Conservation (phyloP, 2,888 invertebrate genomes). For the Heliconius sara region DNA sequence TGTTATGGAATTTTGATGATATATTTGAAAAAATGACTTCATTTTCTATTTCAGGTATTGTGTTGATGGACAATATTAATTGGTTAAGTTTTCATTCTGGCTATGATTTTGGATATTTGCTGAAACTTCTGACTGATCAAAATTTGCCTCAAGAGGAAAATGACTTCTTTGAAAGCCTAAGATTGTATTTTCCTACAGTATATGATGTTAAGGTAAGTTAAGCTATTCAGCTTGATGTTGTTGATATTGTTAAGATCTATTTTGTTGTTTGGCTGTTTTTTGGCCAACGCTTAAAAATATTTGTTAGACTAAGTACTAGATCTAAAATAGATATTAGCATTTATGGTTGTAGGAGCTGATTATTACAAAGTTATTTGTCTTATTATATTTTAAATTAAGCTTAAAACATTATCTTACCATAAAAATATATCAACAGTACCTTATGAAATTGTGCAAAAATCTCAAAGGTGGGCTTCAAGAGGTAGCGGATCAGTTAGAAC, state of each 20-base stretch:
- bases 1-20: no score
- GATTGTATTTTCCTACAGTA: slow-evolving; percentile 95
- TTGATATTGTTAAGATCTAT: neutral
- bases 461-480: slow-evolving; percentile 98
- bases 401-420: neutral
- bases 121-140: slow-evolving; percentile 94
- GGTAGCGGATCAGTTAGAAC: slow-evolving; percentile 94
- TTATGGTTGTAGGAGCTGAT: neutral
- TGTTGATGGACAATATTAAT: slow-evolving; percentile 95
- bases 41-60: slow-evolving; percentile 85
- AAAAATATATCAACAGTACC: slow-evolving; percentile 83
- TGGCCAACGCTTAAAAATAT: no score
- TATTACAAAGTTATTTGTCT: neutral
- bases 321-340: no score
- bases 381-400: neutral
- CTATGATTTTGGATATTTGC: slow-evolving; percentile 97
- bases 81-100: slow-evolving; percentile 99
- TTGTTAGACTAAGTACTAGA: no score
- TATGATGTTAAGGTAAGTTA: slow-evolving; percentile 94
- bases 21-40: neutral
- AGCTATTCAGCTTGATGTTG: no score
- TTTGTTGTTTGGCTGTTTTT: no score
- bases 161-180: slow-evolving; percentile 95
- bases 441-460: slow-evolving; percentile 98
- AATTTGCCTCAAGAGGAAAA: slow-evolving; percentile 95